phyloP scores from a whole-genome alignment of 2,888 invertebrate genomes.

The Drosophila nr. medialis region DNA sequence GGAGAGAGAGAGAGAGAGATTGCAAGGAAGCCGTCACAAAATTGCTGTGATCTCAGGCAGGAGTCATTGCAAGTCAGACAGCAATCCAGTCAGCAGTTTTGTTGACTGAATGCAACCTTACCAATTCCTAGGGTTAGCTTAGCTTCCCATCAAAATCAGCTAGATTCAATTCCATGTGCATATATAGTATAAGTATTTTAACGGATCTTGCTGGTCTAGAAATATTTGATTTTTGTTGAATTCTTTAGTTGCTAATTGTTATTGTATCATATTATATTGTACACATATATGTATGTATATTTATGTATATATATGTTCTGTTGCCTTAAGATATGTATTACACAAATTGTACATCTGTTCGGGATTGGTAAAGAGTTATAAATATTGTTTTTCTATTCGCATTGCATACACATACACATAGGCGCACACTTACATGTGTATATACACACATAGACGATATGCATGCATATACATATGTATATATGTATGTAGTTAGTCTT shows the following conservation, averaged over 20 bases:
- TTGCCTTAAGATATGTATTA: slow-evolving; percentile 14
- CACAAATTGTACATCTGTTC: not conserved
- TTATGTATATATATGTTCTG: slow-evolving; percentile 7
- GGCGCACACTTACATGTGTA: slow-evolving; percentile 1
- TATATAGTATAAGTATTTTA: slow-evolving; percentile 27
- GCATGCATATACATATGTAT: slow-evolving; percentile 19
- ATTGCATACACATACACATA: slow-evolving; percentile 3
- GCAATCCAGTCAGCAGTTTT: slow-evolving; percentile 2
- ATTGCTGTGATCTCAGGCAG: not conserved
- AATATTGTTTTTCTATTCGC: not conserved
- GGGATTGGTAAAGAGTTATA: not conserved
- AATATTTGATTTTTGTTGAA: not conserved
- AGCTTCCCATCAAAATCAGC: slow-evolving; percentile 12
- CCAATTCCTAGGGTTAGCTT: slow-evolving; percentile 6
- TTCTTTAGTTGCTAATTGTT: not conserved
- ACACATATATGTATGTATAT: slow-evolving; percentile 15
- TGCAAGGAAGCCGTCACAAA: not conserved
- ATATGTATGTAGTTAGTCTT: slow-evolving; percentile 21
- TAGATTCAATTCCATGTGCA: slow-evolving; percentile 26
- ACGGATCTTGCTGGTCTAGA: slow-evolving; percentile 13
- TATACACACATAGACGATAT: slow-evolving; percentile 19
- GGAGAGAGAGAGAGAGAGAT: not conserved
- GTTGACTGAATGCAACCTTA: not conserved
- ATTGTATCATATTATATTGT: slow-evolving; percentile 7
- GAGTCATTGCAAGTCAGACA: not conserved